Conservation (phyloP, 2,113 vertebrate genomes). For the Oreotrochilus melanogaster region DNA sequence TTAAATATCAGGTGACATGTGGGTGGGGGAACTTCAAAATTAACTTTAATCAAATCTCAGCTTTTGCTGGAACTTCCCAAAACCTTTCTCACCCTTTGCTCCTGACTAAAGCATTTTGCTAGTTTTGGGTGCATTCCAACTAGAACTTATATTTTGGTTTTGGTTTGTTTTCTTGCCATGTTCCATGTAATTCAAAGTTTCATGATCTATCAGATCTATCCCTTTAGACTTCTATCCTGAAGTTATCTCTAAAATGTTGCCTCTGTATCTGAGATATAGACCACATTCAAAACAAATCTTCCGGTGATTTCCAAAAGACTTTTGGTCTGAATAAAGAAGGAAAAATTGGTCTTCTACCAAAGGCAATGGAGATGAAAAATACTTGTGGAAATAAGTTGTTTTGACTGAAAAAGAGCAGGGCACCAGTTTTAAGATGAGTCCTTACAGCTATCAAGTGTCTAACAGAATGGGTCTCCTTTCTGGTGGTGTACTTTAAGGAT, state of each 20-base stretch:
- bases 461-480: neutral
- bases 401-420: neutral
- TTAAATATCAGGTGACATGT: constrained; percentile 66
- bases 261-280: neutral
- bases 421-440: neutral
- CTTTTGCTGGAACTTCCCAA: constrained; percentile 72
- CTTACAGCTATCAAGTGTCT: neutral
- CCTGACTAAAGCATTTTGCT: constrained; percentile 27
- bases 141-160: neutral
- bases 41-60: constrained; percentile 65
- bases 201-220: neutral
- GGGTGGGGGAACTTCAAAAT: constrained; percentile 68
- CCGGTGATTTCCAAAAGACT: constrained; percentile 23
- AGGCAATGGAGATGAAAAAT: neutral
- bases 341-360: neutral
- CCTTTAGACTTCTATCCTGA: neutral
- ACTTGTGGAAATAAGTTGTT: neutral
- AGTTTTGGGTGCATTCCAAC: constrained; percentile 53
- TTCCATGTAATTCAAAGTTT: constrained; percentile 34
- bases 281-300: neutral
- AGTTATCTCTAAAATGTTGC: neutral
- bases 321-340: constrained; percentile 6
- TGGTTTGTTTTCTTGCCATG: neutral
- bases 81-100: constrained; percentile 54
- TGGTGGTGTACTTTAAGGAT: neutral